Percentiles rank a stretch among this genome's conserved stretches.
These are phyloP conservation scores for Oryctes rhinoceros DNA, from an alignment of 1,140 invertebrate species.

Conservation along the genomic window DNA sequence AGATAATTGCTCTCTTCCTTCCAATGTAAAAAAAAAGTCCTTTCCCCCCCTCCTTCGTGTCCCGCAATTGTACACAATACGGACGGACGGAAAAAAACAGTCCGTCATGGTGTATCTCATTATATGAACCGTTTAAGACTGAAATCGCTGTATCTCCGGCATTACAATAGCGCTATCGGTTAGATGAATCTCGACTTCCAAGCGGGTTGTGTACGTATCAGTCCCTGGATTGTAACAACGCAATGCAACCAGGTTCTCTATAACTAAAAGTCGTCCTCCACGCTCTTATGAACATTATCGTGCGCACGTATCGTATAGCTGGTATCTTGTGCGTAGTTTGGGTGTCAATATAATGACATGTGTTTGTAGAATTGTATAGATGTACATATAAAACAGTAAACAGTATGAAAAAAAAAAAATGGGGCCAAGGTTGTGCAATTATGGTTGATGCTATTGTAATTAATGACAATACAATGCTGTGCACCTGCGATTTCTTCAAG, in stretches of 20 bases:
- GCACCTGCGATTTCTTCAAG: no score
- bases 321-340: neutral
- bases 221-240: neutral
- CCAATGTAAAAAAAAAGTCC: neutral
- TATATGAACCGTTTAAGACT: neutral
- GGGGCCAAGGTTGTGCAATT: no score
- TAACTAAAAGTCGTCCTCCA: neutral
- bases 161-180: neutral
- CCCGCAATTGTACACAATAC: neutral
- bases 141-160: neutral
- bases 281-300: neutral
- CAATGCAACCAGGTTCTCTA: neutral
- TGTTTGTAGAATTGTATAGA: no score
- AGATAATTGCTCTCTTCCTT: constrained; percentile 4
- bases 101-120: neutral
- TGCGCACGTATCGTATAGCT: neutral
- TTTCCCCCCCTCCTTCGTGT: neutral
- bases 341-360: neutral
- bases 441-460: no score
- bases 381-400: no score
- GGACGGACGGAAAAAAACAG: neutral
- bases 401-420: no score
- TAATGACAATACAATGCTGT: no score
- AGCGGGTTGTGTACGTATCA: neutral
- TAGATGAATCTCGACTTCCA: neutral